Percentiles rank a stretch among this genome's conserved stretches.
Evolutionary conservation across 2,113 vertebrate species (phyloP).

Genomic region (mouse (Mus musculus)): DNA sequence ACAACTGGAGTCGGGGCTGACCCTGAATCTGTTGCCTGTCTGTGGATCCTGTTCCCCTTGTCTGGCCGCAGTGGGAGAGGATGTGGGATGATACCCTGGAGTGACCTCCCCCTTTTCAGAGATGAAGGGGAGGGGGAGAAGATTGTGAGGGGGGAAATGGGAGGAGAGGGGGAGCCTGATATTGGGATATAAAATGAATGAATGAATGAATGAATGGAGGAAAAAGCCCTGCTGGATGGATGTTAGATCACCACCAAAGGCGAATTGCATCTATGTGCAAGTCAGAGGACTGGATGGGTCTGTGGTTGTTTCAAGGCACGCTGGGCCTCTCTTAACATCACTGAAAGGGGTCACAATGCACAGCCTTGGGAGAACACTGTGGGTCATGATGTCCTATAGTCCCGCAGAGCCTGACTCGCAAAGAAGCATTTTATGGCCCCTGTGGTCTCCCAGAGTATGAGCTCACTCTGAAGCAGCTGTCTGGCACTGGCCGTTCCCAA

Average conservation of each 20-base stretch:
- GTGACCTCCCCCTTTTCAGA: no score
- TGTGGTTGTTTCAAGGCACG: no score
- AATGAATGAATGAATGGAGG: background rate
- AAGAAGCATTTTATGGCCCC: background rate
- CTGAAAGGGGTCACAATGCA: no score
- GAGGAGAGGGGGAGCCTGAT: no score
- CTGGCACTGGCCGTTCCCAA: background rate
- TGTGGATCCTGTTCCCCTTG: no score
- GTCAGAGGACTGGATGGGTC: background rate
- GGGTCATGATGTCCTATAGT: background rate
- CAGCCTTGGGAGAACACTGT: rapidly evolving
- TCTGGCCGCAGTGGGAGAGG: no score
- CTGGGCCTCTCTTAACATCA: background rate
- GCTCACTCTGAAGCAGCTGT: background rate
- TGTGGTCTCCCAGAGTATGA: background rate
- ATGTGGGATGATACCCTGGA: no score
- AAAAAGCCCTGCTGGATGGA: background rate
- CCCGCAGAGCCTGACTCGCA: background rate
- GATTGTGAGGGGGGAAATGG: no score
- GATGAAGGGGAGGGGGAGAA: no score
- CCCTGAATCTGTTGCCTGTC: no score
- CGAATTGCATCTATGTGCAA: background rate
- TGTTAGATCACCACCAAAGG: background rate
- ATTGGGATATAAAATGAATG: no score
- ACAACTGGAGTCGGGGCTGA: no score